A percentile compares a stretch with the other conserved stretches of the same genome.
These are phyloP conservation scores for Melanerpes formicivorus DNA, from an alignment of 2,113 vertebrate genomes.

Conservation along the genomic window DNA sequence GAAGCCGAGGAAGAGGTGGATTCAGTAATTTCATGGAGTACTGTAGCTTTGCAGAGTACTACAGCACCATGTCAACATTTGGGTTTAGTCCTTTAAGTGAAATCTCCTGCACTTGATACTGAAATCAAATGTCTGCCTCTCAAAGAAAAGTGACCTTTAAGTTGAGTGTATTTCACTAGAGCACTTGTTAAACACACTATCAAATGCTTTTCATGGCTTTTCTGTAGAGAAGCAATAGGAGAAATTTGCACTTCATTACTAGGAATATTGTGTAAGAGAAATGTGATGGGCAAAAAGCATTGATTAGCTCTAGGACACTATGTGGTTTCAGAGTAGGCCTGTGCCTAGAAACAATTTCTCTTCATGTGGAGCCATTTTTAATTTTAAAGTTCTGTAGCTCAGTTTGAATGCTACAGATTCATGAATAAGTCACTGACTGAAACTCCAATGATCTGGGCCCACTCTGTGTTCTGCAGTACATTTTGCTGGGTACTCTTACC, in stretches of 20 bases:
- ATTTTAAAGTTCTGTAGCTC: background rate
- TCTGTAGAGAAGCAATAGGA: background rate
- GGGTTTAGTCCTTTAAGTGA: background rate
- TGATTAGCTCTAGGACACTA: background rate
- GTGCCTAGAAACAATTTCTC: background rate
- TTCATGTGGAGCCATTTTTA: background rate
- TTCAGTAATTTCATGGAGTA: background rate
- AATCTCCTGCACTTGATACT: background rate
- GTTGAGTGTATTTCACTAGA: background rate
- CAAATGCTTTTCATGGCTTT: background rate
- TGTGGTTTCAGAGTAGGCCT: background rate
- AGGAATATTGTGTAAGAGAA: background rate
- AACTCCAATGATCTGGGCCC: background rate
- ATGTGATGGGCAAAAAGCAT: background rate
- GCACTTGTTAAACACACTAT: background rate
- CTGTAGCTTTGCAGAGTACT: background rate
- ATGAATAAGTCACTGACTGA: background rate
- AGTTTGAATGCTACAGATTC: background rate
- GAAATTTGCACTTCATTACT: background rate
- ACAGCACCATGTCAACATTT: background rate
- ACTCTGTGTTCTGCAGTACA: background rate
- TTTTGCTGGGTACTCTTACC: background rate
- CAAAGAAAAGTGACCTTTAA: background rate
- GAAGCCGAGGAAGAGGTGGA: background rate
- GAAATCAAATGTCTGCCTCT: background rate